Conservation (phyloP, 92 coral and sea anemone genomes). For the Diadumene lineata region DNA sequence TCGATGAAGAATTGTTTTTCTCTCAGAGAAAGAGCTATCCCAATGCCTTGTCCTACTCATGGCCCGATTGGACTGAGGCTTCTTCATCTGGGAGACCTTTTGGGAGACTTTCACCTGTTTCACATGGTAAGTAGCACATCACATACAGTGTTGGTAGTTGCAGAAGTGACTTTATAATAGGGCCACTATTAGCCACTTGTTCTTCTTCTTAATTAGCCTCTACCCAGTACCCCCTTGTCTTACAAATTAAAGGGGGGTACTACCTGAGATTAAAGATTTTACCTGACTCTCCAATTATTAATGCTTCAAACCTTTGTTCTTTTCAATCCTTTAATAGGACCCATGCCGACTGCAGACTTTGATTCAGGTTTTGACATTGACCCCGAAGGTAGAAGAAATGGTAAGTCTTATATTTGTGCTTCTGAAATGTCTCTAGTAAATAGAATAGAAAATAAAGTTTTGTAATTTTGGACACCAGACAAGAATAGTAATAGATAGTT, state of each 20-base stretch:
- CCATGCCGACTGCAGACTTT: conserved; percentile 29
- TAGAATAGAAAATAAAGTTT: too few species aligned
- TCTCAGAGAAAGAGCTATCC: conserved; percentile 61
- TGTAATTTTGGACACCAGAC: too few species aligned
- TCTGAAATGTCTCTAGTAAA: not conserved
- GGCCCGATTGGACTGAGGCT: conserved; percentile 91
- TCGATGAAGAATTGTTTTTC: conserved; percentile 62
- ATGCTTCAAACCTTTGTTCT: not conserved
- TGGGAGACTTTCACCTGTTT: conserved; percentile 83
- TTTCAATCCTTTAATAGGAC: not conserved
- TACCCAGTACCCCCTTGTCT: too few species aligned
- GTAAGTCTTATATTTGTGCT: conserved; percentile 26
- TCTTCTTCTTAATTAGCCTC: too few species aligned
- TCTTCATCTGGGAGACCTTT: conserved; percentile 64
- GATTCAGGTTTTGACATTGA: conserved; percentile 45
- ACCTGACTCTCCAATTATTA: not conserved
- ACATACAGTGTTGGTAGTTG: too few species aligned
- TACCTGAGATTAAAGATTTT: too few species aligned
- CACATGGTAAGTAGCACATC: conserved; percentile 68
- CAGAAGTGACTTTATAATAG: too few species aligned
- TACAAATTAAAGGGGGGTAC: too few species aligned
- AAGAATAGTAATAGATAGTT: too few species aligned
- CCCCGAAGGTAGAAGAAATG: conserved; percentile 41
- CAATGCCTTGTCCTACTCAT: conserved; percentile 70
- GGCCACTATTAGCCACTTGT: too few species aligned